Conservation (phyloP, 2,113 vertebrate species). For the Colaptes auratus region DNA sequence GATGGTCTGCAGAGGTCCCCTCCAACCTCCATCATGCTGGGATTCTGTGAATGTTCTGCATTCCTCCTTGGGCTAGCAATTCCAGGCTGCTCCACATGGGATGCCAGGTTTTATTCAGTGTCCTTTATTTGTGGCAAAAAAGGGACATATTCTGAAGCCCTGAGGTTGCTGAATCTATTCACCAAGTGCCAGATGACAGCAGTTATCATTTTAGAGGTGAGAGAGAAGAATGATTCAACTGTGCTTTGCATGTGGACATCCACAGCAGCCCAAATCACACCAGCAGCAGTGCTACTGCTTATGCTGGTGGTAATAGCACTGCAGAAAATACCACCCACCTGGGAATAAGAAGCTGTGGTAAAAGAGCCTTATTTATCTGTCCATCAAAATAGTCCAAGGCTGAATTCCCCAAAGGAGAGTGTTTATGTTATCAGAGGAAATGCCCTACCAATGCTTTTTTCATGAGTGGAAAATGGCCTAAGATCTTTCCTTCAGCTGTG, state of each 20-base stretch:
- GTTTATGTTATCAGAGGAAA: not conserved
- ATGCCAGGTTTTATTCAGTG: not conserved
- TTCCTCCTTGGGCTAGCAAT: not conserved
- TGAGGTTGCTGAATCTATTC: not conserved
- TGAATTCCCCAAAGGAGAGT: not conserved
- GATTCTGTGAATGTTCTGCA: not conserved
- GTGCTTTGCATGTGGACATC: not conserved
- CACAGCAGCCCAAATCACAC: conserved; percentile 16
- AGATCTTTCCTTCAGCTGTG: not conserved
- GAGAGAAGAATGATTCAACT: not conserved
- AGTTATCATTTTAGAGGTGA: conserved; percentile 9
- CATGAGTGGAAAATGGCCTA: not conserved
- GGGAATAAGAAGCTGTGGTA: not conserved
- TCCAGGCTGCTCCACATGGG: not conserved
- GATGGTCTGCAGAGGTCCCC: not conserved
- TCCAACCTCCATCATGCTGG: not conserved
- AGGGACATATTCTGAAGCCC: not conserved
- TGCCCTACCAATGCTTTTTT: not conserved
- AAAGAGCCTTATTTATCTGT: conserved; percentile 25
- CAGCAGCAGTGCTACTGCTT: conserved; percentile 34
- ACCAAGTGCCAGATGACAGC: not conserved
- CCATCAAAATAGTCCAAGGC: not conserved
- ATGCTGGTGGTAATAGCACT: conserved; percentile 29
- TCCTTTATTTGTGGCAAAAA: conserved; percentile 24
- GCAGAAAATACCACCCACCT: conserved; percentile 18